Evolutionary conservation across 2,888 invertebrate genomes (phyloP), one percentile per base, ranked within the genome.

Genomic region (Eulithis prunata): DNA sequence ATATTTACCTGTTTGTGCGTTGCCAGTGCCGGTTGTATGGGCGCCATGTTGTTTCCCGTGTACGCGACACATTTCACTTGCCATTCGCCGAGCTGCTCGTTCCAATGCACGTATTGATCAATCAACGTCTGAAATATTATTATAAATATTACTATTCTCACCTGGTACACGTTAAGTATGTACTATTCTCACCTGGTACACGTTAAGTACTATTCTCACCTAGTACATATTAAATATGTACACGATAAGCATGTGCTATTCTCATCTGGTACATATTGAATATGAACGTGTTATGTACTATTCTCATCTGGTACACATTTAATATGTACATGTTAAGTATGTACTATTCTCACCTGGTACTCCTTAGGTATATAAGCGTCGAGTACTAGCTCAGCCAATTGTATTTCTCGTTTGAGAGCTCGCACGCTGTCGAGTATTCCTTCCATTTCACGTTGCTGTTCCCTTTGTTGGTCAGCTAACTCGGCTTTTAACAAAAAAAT

Each of bases 71-170:
- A 99, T 85, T 97, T 97, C 54, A 99, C 94, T 86, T 99, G 99
- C 97, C 99, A 99, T 88, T 99, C 99, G 43, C 99, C 99, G 43
- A 99, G 97, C 81, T 99, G 99, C 87, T 99, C 99, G 91, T 99
- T 99, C 98, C 99, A 99, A 81, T 97, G 96, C 52, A 98, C 97
- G 82, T 98, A 97, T 78, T 96, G 95, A 80, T 98, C 98, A 70
- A 99, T 97, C 89, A 97, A 94, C 57, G 96, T 96, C 96, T 97
- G 83, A 21, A 80, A 59, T 8, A 41, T 11, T 11, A 41, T 11
- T 10, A 41, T 41, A 41, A 10, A 8, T 41, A 41, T 41, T 8
- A 10, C 32, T 4, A 32, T 4, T 32, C 32, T 32, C 4, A 3
- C 32, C 32, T 32, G 32, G 32, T 32, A 6, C 32, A 32, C 6